Base-by-base conservation (phyloP, 2,797 vertebrate species). In the Neoniphon sammara region DNA sequence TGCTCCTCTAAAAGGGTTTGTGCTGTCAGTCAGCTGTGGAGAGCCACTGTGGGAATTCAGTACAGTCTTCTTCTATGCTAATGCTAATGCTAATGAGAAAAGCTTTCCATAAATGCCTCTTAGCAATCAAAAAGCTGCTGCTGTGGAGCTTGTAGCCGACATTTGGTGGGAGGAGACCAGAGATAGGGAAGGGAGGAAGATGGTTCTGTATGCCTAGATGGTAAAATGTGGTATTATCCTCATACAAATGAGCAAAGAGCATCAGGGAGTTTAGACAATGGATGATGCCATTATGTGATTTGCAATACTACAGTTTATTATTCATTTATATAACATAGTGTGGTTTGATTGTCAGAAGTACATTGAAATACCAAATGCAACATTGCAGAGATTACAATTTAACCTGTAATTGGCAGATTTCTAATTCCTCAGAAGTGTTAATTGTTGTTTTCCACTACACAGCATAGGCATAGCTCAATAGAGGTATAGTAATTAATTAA, bases 401-500 rank as follows among this genome's bases (percentile, higher is more conserved):
- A 5, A 27, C 72, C 62, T 75, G 60, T 67, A 82, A 85, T 78
- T 12, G 52, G 53, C 68, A 7, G 6, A 66, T 56, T 36, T 64
- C 58, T 70, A 30, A 76, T 69, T 81, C 55, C 63, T 69, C 47
- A 21, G 72, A 82, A 58, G 57, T 82, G 73, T 77, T 77, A 63
- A 78, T 30, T 68, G 77, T 47, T 82, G 73, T 83, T 84, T 72
- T 72, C 53, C 36, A 64, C 66, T 18, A 18, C 66, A 30, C 66
- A 75, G 70, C 61, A 69, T 57, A 70, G 67, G 80, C 73, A 73
- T 74, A 59, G 59, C 59, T 70, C 78, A 66, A 70, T 70, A 73
- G 59, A 70, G 66, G 58, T 84, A 56, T 56, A 75, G 65, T 65
- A 77, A 66, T 66, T 57, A 75, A 82, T 77, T 61, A 67, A 86